Conservation (phyloP, 1,140 invertebrate species). For the Yoshiicerus persimilis region DNA sequence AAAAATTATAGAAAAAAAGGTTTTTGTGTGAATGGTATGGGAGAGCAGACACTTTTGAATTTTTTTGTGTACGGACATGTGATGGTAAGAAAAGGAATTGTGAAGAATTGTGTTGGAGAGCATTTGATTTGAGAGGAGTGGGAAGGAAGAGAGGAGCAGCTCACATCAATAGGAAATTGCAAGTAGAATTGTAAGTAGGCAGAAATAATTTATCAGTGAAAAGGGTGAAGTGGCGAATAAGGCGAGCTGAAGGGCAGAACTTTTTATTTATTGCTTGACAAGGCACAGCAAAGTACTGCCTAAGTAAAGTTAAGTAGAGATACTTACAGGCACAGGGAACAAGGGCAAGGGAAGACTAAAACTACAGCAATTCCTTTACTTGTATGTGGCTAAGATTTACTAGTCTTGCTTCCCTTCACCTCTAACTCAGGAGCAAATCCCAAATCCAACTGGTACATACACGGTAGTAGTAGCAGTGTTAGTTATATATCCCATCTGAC, state of each 20-base stretch:
- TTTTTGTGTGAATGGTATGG: too few species aligned
- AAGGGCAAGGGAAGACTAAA: background rate
- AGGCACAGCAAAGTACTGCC: background rate
- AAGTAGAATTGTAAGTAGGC: constrained; percentile 12
- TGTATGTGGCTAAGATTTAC: background rate
- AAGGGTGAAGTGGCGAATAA: background rate
- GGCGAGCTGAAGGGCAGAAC: background rate
- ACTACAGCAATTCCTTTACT: background rate
- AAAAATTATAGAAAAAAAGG: too few species aligned
- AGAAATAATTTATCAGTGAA: constrained; percentile 1
- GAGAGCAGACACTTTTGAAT: too few species aligned
- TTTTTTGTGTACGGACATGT: too few species aligned
- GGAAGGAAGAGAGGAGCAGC: background rate
- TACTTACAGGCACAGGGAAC: background rate
- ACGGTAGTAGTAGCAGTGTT: background rate
- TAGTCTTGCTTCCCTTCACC: background rate
- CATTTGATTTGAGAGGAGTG: background rate
- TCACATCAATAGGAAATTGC: constrained; percentile 12
- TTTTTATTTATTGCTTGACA: constrained; percentile 11
- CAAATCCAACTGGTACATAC: background rate
- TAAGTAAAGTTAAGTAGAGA: background rate
- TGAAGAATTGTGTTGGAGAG: background rate
- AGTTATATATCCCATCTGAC: background rate
- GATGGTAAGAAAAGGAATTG: background rate
- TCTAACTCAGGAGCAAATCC: background rate